Base-by-base conservation (phyloP, 1,140 invertebrate genomes). In the Zelostemma sp. region DNA sequence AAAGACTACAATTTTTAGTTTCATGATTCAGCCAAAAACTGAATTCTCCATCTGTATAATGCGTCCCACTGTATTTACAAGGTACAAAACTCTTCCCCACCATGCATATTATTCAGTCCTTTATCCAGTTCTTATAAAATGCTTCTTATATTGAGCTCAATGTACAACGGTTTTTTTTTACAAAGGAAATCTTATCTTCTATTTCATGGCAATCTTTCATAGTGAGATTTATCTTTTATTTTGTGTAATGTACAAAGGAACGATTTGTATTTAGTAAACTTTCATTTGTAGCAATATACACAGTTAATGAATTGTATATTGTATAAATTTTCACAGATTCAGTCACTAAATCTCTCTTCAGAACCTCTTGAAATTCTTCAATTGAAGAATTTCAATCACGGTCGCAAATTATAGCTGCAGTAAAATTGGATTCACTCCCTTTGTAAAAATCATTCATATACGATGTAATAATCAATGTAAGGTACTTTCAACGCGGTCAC, bases 111-210 rank as follows among this genome's bases (percentile, higher is more conserved):
- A 31, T 31, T 25, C 38, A 17, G 18, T 38, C 58, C 21, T 65
- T 50, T 33, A 61, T 64, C 59, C 57, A 60, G 64, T 60, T 57
- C 16, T 60, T 64, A 70, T 57, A 70, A 70, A 70, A 64, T 57
- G 57, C 16, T 56, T 54, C 64, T 68, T 57, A 41, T 53, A 31
- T 57, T 53, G 28, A 11, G 51, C 61, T 65, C 51, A 65, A 65
- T 60, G 40, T 64, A 70, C 61, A 65, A 11, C 19, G 33, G 40
- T 61, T 65, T 70, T 64, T 43, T 68, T 60, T 53, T 62, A 53
- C 53, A 46, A 33, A 54, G n/a, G n/a, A n/a, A n/a, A n/a, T n/a
- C n/a, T n/a, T n/a, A n/a, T n/a, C n/a, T n/a, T n/a, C n/a, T n/a
- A 62, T 56, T 47, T 15, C 14, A 19, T 6, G 15, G 43, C 49